Percentiles rank a stretch among this genome's conserved stretches.
Evolutionary conservation across 30 jellyfish, hydroid and myxozoan species (phyloP).

Genomic region (Phacellophora camtschatica): DNA sequence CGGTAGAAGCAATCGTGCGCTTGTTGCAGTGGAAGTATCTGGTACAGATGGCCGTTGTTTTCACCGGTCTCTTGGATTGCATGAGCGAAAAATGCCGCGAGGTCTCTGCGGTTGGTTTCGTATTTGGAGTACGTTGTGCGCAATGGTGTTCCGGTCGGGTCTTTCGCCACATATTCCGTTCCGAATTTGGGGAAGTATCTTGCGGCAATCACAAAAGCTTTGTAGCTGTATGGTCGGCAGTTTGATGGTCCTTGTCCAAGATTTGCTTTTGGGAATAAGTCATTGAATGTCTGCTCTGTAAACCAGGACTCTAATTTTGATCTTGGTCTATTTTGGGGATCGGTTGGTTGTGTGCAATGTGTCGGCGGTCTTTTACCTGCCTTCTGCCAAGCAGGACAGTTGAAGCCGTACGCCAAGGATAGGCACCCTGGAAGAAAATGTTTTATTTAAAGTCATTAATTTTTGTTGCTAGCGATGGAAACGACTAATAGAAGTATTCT

Average conservation of each 20-base stretch:
- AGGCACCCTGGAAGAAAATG: constrained; percentile 16
- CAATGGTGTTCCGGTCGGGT: constrained; percentile 63
- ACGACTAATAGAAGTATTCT: too few species aligned
- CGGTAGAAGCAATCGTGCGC: constrained; percentile 89
- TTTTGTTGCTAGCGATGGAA: too few species aligned
- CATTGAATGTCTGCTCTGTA: constrained; percentile 77
- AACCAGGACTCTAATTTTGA: constrained; percentile 86
- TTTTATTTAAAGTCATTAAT: too few species aligned
- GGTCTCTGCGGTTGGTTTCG: constrained; percentile 81
- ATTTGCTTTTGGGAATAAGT: constrained; percentile 86
- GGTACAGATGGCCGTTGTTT: constrained; percentile 86
- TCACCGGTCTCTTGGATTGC: constrained; percentile 96
- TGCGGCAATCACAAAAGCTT: constrained; percentile 87
- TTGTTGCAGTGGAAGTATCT: constrained; percentile 70
- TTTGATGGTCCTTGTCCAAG: constrained; percentile 88
- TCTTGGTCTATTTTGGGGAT: constrained; percentile 80
- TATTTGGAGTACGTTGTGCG: constrained; percentile 56
- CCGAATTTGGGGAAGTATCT: constrained; percentile 93
- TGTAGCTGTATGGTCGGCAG: constrained; percentile 91
- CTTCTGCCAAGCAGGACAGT: constrained; percentile 82
- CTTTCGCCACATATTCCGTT: constrained; percentile 71
- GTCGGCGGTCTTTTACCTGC: constrained; percentile 81
- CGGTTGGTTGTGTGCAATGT: constrained; percentile 77
- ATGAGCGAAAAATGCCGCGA: constrained; percentile 93
- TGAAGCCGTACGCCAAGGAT: constrained; percentile 39